These are phyloP conservation scores for Philaethria dido DNA, from an alignment of 2,888 invertebrate species.

Conservation along the genomic window DNA sequence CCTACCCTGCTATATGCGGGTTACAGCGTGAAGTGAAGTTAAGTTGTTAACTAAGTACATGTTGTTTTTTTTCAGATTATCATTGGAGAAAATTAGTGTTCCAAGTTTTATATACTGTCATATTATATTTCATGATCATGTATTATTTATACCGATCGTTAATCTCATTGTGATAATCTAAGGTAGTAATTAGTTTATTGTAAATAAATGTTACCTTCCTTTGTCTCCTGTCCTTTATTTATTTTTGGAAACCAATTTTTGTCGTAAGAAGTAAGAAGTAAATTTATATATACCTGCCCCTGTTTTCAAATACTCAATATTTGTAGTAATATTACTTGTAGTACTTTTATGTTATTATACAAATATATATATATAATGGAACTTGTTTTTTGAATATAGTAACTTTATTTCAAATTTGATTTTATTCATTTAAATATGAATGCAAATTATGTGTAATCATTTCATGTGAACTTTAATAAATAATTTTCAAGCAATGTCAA, in stretches of 20 bases:
- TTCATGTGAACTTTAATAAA: not conserved
- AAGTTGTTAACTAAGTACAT: not conserved
- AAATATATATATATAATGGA: not conserved
- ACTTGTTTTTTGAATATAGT: not conserved
- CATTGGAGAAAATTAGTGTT: slow-evolving; percentile 37
- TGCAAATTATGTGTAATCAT: not conserved
- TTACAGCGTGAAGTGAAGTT: no score
- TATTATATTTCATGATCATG: slow-evolving; percentile 40
- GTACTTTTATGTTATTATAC: slow-evolving; percentile 13
- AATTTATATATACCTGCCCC: slow-evolving; percentile 26
- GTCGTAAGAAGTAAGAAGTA: slow-evolving; percentile 35
- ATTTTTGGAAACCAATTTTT: slow-evolving; percentile 39
- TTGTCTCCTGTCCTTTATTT: slow-evolving; percentile 46
- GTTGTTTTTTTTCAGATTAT: slow-evolving; percentile 44
- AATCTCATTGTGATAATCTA: slow-evolving; percentile 66
- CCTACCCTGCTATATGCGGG: no score
- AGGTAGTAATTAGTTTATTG: slow-evolving; percentile 53
- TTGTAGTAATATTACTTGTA: slow-evolving; percentile 5
- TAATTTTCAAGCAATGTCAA: not conserved
- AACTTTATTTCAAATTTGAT: not conserved
- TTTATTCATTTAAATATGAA: not conserved
- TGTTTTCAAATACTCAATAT: slow-evolving; percentile 32
- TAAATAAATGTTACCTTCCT: slow-evolving; percentile 62
- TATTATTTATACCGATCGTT: slow-evolving; percentile 45
- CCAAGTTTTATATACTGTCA: slow-evolving; percentile 35